Base-by-base conservation (phyloP, 2,797 vertebrate species). In the Acridotheres tristis region DNA sequence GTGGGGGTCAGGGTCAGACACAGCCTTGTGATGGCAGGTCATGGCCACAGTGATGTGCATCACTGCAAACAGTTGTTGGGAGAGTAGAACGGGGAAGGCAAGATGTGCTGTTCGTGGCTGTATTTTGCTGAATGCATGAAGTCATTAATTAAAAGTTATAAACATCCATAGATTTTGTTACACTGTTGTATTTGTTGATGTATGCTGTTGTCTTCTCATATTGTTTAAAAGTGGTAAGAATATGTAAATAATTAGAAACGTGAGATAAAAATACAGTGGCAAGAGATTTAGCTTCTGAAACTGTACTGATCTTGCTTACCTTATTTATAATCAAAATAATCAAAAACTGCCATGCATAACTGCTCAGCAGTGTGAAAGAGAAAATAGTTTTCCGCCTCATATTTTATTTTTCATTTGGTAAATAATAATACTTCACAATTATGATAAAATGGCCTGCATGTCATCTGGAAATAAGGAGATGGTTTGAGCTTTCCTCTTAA, bases 31-130 rank as follows among this genome's bases (percentile, higher is more conserved):
- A 8, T 32, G 42, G 8, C 59, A 29, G 57, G 53, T 45, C 23
- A 11, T 59, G 57, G 36, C 40, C 21, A 4, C 0, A 0, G 29
- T 19, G 75, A 43, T 16, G 22, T 16, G 63, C 26, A 5, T 26
- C 0, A 0, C 63, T 91, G 16, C 10, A 7, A 32, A 18, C 22
- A 17, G 42, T 1, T 53, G 13, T 38, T 21, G 16, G 16, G 47
- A 76, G 34, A 29, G 21, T 43, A 51, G 77, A 42, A 38, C 10
- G 42, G 29, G 16, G 32, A 59, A 74, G 50, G 38, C 34, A 57
- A 53, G 48, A 26, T 50, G 32, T 21, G 22, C 5, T 50, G 5
- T 47, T 54, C 62, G 47, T 79, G 68, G 16, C 20, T 83, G 19
- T 73, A 16, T 81, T 91, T 85, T 87, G 16, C 43, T 85, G 74